Evolutionary conservation across 2,888 invertebrate species (phyloP), one percentile per base, ranked within the genome.

Genomic region (Patella depressa): DNA sequence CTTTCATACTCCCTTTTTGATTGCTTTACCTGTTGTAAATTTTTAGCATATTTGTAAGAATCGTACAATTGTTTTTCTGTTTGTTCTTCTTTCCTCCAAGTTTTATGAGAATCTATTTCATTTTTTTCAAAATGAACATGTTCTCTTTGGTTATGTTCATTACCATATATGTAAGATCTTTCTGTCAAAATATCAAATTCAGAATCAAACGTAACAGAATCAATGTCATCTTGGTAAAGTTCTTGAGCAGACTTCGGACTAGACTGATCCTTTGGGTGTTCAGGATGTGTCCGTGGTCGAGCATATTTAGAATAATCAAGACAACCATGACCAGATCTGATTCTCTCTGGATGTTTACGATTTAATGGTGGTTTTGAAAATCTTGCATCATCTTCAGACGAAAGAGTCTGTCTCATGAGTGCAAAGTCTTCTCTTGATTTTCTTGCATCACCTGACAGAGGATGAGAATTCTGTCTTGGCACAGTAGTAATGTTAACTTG

Each of bases 391-490:
- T 65, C 24, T 19, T 19, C 19, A 24, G 65, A 65, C 24, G 19
- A 24, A 65, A 65, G 19, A 65, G 19, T 65, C 45, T 45, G 45
- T 65, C 65, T 65, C 65, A 65, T 65, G 11, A 24, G 19, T 9
- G 11, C 24, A 65, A 65, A 65, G 19, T 24, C 65, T 65, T 65
- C 65, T 65, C 65, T 12, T 24, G 65, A 65, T 65, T 24, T 65
- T 65, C 15, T 19, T 9, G 65, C 65, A 65, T 65, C 11, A 24
- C 24, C 65, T 65, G 65, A 65, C 17, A 19, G 59, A 19, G 17
- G 14, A 59, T 59, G 59, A 59, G 59, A 59, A 65, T 65, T 19
- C 24, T 65, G 65, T 65, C 65, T 65, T 65, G 65, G 65, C 24
- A 65, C 45, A 45, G 45, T 45, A 45, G 45, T 45, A 45, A 45